These are phyloP conservation scores for Pseudochirops cupreus DNA, from an alignment of 2,797 vertebrate genomes.

Conservation along the genomic window DNA sequence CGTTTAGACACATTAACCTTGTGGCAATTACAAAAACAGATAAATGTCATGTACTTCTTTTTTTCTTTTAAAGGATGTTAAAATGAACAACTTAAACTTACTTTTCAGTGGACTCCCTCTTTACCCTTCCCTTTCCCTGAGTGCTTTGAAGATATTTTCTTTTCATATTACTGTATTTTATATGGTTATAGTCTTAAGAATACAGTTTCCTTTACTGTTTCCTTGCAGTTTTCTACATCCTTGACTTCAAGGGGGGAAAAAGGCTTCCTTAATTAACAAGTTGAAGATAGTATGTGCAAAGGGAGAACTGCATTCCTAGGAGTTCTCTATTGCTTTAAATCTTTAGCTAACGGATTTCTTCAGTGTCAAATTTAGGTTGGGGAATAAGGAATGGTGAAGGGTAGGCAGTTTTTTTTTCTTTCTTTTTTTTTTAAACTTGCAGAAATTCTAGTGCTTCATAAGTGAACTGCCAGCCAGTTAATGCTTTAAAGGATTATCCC, in stretches of 20 bases:
- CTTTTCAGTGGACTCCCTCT: conserved; percentile 46
- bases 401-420: not conserved
- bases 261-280: conserved; percentile 55
- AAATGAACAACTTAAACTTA: conserved; percentile 54
- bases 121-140: not conserved
- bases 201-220: conserved; percentile 52
- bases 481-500: conserved; percentile 72
- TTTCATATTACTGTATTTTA: conserved; percentile 42
- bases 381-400: not conserved
- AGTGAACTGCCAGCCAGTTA: conserved; percentile 67
- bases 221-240: conserved; percentile 56
- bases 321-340: conserved; percentile 32
- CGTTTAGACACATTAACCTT: conserved; percentile 67
- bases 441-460: conserved; percentile 57
- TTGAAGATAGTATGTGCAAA: conserved; percentile 53
- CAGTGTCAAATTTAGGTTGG: conserved; percentile 42
- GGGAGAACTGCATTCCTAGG: conserved; percentile 4
- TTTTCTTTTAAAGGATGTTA: conserved; percentile 48
- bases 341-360: conserved; percentile 67
- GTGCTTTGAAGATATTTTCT: conserved; percentile 49
- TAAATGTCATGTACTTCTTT: conserved; percentile 46
- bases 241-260: not conserved
- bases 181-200: conserved; percentile 52
- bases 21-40: conserved; percentile 53
- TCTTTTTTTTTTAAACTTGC: conserved; percentile 24